A percentile compares a stretch with the other conserved stretches of the same genome.
Conservation (phyloP, 2,113 vertebrate genomes). For the Lepus europaeus region DNA sequence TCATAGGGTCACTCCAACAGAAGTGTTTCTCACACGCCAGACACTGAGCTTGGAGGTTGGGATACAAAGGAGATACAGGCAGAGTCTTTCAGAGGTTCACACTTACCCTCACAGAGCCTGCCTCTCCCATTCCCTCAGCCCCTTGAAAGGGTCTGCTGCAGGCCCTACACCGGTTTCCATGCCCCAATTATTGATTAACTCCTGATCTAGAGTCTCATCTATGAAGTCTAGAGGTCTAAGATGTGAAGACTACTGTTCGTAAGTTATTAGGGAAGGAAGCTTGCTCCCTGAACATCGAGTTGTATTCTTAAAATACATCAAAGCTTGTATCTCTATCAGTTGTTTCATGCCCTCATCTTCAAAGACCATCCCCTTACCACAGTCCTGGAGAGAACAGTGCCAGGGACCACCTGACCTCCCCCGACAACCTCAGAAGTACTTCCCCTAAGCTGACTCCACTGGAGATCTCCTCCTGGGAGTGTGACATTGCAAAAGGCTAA, state of each 20-base stretch:
- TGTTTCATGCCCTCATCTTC: neutral
- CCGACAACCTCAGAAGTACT: fast-evolving
- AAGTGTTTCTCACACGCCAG: too few species aligned
- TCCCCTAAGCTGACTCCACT: neutral
- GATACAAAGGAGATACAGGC: too few species aligned
- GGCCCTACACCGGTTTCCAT: too few species aligned
- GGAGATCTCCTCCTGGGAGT: neutral
- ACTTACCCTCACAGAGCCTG: too few species aligned
- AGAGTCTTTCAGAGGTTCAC: too few species aligned
- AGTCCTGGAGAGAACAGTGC: neutral
- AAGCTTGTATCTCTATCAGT: neutral
- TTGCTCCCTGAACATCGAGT: neutral
- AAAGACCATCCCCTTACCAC: neutral
- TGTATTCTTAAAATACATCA: neutral
- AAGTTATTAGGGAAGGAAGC: neutral
- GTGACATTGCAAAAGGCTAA: neutral
- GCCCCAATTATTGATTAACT: too few species aligned
- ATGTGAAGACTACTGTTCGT: neutral
- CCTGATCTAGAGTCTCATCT: neutral
- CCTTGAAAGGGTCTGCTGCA: too few species aligned
- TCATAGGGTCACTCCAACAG: too few species aligned
- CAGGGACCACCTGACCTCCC: neutral
- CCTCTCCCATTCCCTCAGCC: too few species aligned
- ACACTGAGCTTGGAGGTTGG: too few species aligned
- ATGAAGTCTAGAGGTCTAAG: neutral